Evolutionary conservation across 2,888 invertebrate species (phyloP), one percentile per base, ranked within the genome.

Genomic region (Trichogramma dendrolimi): DNA sequence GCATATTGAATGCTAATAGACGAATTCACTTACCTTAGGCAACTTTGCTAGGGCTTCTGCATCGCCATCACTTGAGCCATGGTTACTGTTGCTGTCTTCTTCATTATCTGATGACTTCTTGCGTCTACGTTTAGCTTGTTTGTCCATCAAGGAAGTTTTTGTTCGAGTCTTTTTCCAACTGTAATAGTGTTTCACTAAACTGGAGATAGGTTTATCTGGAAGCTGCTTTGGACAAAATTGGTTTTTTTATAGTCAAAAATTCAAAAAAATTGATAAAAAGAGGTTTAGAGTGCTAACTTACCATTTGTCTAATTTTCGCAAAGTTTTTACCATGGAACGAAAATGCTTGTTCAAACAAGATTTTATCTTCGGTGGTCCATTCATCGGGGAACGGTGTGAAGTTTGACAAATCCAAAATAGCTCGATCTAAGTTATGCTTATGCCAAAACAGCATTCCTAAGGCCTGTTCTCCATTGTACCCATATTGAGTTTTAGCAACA

Each of bases 261-360:
- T 6, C 27, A 14, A 10, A 48, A 39, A 47, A 54, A 27, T 41
- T 43, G 3, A 56, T n/a, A 52, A 53, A 43, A 58, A 58, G 39
- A 14, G 44, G 11, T 46, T 42, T 5, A 49, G 39, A 27, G 27
- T 27, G 27, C 27, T 2, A 27, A 41, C 6, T 58, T 83, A 96
- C 96, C 96, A 98, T 96, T 85, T 96, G 96, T 70, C 94, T 83
- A 79, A 98, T 97, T 76, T 95, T 87, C 77, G 96, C 93, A 82
- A 98, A 98, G 80, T 94, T 94, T 83, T 98, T 98, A 55, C 97
- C 97, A 80, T 97, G 96, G 79, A 96, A 97, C 76, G 95, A 94
- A 80, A 96, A 97, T 46, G 97, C 97, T 81, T 97, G 96, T 77
- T 98, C 97, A 81, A 98, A 98, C 10, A 97, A 82, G 55, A 96